Evolutionary conservation across 2,113 vertebrate species (phyloP).

Genomic region (Myotis davidii): DNA sequence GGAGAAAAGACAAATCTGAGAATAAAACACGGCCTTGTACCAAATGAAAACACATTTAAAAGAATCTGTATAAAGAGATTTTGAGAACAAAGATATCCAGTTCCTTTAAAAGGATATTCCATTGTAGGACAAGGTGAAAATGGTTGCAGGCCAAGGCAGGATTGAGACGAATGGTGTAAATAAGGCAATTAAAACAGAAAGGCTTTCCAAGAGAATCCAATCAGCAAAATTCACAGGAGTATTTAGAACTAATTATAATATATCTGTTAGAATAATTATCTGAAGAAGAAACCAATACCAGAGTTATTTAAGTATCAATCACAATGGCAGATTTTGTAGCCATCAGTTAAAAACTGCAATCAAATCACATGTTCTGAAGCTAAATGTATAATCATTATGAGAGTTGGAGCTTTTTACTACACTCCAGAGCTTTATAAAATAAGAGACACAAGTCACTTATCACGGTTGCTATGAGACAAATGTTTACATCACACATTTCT

Average conservation of each 20-base stretch:
- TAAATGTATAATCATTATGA: constrained; percentile 54
- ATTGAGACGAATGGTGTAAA: constrained; percentile 53
- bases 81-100: background rate
- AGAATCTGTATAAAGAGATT: background rate
- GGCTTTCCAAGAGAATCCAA: constrained; percentile 70
- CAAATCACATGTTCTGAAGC: constrained; percentile 44
- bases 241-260: constrained; percentile 77
- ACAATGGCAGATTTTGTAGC: constrained; percentile 32
- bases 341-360: background rate
- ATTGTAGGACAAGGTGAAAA: constrained; percentile 66
- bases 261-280: constrained; percentile 75
- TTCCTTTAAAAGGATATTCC: background rate
- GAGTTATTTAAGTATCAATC: constrained; percentile 73
- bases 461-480: constrained; percentile 30
- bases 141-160: background rate
- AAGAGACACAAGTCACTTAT: constrained; percentile 20
- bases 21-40: background rate
- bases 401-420: constrained; percentile 23
- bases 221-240: constrained; percentile 71
- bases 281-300: constrained; percentile 47
- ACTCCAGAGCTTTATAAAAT: constrained; percentile 41
- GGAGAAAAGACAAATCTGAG: background rate
- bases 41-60: background rate
- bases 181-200: constrained; percentile 64
- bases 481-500: constrained; percentile 60